phyloP scores from a whole-genome alignment of 2,888 invertebrate genomes.

The Mimachlamys varia region DNA sequence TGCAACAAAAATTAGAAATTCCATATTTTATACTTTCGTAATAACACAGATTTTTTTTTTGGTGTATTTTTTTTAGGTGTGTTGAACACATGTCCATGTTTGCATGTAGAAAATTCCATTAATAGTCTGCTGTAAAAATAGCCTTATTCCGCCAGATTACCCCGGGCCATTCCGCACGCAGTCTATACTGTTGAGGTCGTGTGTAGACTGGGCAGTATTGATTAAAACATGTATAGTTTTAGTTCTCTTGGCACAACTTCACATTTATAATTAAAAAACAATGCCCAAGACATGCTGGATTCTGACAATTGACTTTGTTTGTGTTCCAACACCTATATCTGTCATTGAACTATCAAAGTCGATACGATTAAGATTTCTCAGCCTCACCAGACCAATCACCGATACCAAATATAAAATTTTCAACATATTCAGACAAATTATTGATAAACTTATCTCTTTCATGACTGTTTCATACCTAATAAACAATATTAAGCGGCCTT shows the following conservation, averaged over 20 bases:
- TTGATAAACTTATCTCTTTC: not conserved
- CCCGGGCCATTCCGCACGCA: not conserved
- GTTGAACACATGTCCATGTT: not conserved
- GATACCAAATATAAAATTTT: not conserved
- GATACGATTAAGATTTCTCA: not conserved
- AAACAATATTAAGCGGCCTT: not conserved
- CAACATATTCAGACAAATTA: not conserved
- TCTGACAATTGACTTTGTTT: constrained; percentile 2
- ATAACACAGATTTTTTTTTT: not conserved
- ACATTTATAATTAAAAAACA: constrained; percentile 32
- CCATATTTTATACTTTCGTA: not conserved
- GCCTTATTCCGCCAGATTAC: not conserved
- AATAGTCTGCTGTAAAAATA: constrained; percentile 1
- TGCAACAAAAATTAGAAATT: not conserved
- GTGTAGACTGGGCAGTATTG: constrained; percentile 16
- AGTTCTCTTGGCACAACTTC: constrained; percentile 34
- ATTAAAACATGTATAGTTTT: constrained; percentile 2
- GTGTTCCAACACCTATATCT: not conserved
- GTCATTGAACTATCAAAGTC: not conserved
- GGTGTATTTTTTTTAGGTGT: not conserved
- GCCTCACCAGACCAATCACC: not conserved
- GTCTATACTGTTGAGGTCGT: not conserved
- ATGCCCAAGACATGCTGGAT: constrained; percentile 16
- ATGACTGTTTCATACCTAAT: not conserved
- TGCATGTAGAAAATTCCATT: constrained; percentile 27